Percentiles rank a stretch among this genome's conserved stretches.
Evolutionary conservation across 2,797 vertebrate genomes (phyloP).

Genomic region (Phrynocephalus vlangalii): DNA sequence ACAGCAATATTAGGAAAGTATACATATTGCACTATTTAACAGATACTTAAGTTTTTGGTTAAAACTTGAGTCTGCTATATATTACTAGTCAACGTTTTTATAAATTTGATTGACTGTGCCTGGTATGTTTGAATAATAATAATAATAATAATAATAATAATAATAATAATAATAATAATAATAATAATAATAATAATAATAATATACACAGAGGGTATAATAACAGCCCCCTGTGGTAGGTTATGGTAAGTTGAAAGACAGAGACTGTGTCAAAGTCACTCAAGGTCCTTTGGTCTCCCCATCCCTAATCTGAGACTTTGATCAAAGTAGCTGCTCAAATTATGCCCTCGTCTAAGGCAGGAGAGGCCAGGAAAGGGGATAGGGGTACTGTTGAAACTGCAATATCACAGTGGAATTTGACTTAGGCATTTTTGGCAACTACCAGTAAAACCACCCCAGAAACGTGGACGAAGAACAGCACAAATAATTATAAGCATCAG

Average conservation of each 20-base stretch:
- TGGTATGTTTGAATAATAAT: too few relatives aligned
- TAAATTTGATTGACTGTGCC: too few relatives aligned
- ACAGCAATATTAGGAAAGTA: too few relatives aligned
- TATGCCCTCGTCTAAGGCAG: neutral
- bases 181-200: too few relatives aligned
- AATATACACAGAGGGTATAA: neutral
- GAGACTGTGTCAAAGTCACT: neutral
- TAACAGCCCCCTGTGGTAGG: too few relatives aligned
- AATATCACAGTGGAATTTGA: neutral
- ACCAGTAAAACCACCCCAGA: neutral
- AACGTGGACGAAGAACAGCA: neutral
- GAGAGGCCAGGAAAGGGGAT: neutral
- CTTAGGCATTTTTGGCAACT: neutral
- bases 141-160: too few relatives aligned
- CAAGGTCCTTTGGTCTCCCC: neutral
- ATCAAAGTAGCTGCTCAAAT: neutral
- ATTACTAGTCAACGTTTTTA: too few relatives aligned
- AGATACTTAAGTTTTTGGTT: too few relatives aligned
- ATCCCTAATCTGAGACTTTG: neutral
- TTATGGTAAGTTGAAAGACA: neutral
- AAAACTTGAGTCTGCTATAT: too few relatives aligned
- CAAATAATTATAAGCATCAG: conserved; percentile 3
- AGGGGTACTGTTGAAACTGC: neutral
- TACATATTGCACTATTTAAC: too few relatives aligned
- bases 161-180: too few relatives aligned